Evolutionary conservation across 2,797 vertebrate species (phyloP).

Genomic region (Myotis planiceps): DNA sequence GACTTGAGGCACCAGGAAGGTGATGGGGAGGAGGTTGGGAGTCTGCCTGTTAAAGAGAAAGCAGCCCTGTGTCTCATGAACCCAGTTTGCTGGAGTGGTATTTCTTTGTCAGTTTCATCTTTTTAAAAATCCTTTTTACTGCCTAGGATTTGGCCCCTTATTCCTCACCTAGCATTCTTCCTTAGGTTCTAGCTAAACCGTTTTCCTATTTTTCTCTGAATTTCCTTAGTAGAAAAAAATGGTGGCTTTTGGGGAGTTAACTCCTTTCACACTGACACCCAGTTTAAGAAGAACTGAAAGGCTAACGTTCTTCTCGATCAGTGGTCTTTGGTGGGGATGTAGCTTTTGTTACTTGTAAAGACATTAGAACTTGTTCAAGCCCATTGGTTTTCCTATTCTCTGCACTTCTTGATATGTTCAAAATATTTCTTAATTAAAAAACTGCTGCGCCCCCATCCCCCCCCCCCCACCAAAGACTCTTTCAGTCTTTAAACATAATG

Average conservation of each 20-base stretch:
- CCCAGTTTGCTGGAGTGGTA: neutral
- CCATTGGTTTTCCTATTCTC: conserved; percentile 19
- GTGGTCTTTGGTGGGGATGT: neutral
- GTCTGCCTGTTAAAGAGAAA: neutral
- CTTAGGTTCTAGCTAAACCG: neutral
- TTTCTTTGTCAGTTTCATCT: neutral
- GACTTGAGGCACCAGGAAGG: neutral
- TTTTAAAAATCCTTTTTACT: neutral
- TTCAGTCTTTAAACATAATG: neutral
- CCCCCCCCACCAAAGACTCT: neutral
- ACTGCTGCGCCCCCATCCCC: neutral
- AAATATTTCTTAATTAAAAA: conserved; percentile 25
- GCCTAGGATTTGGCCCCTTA: neutral
- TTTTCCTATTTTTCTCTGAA: conserved; percentile 32
- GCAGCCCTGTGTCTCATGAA: neutral
- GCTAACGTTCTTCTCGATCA: conserved; percentile 28
- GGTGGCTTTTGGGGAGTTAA: conserved; percentile 19
- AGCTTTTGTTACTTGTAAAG: conserved; percentile 45
- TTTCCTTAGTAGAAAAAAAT: conserved; percentile 42
- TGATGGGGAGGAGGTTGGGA: neutral
- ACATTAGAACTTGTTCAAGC: conserved; percentile 16
- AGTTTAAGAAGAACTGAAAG: conserved; percentile 52
- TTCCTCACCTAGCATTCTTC: neutral
- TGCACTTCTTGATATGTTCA: neutral
- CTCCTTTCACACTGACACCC: conserved; percentile 27